phyloP scores from a whole-genome alignment of 2,797 vertebrate genomes.

The Crypturellus tataupa region DNA sequence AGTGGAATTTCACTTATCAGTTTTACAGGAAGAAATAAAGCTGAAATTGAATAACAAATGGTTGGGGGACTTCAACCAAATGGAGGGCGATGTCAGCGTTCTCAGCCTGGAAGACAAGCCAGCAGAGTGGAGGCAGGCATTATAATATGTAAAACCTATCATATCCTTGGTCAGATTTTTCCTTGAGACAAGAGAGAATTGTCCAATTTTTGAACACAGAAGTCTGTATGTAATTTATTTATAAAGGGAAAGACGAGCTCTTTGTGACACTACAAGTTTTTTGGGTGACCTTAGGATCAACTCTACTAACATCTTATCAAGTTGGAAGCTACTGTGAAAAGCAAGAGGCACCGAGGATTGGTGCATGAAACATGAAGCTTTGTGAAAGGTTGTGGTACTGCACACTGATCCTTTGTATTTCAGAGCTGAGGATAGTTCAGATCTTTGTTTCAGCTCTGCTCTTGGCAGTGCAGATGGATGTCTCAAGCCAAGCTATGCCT shows the following conservation, averaged over 20 bases:
- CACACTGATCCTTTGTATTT: not conserved
- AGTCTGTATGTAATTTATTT: not conserved
- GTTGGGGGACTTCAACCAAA: not conserved
- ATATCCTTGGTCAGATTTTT: not conserved
- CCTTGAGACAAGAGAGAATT: not conserved
- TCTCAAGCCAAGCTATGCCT: not conserved
- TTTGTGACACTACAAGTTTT: not conserved
- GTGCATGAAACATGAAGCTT: not conserved
- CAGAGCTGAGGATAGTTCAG: not conserved
- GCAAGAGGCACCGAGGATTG: not conserved
- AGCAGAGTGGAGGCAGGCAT: not conserved
- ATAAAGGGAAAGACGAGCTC: not conserved
- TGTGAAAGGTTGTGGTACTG: not conserved
- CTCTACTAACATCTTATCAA: not conserved
- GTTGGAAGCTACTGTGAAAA: not conserved
- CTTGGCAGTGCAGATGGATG: not conserved
- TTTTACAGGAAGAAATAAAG: not conserved
- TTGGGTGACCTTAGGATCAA: not conserved
- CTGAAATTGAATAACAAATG: not conserved
- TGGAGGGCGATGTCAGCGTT: not conserved
- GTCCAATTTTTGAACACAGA: not conserved
- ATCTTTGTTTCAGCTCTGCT: not conserved
- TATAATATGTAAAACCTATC: not conserved
- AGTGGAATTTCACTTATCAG: not conserved
- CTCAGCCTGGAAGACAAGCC: not conserved